Conservation (phyloP, 2,888 invertebrate species). For the Leucophenga montana region DNA sequence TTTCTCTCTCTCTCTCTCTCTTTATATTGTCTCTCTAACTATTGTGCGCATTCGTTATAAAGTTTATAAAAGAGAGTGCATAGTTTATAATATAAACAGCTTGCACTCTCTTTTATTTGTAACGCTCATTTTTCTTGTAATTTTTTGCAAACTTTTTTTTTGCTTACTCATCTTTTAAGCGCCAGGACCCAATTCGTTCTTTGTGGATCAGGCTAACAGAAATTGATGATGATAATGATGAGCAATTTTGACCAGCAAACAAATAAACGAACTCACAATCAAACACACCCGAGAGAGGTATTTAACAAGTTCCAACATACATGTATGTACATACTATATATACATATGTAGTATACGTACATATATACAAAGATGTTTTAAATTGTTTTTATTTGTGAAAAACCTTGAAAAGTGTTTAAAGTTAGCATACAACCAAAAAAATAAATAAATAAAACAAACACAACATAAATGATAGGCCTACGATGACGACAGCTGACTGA, state of each 20-base stretch:
- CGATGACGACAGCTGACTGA: neutral
- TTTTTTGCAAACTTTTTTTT: conserved; percentile 20
- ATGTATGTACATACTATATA: neutral
- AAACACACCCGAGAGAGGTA: neutral
- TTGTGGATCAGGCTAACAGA: conserved; percentile 13
- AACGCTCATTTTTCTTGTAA: neutral
- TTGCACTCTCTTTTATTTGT: too few relatives aligned
- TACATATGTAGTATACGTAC: too few relatives aligned
- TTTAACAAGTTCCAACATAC: conserved; percentile 5
- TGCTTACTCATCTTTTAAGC: conserved; percentile 1
- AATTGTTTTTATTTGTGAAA: conserved; percentile 16
- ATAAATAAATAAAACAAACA: neutral
- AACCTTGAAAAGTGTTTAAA: conserved; percentile 22
- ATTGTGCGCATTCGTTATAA: too few relatives aligned
- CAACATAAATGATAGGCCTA: conserved; percentile 14
- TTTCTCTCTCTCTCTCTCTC: too few relatives aligned
- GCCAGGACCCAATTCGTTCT: conserved; percentile 27
- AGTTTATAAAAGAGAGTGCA: too few relatives aligned
- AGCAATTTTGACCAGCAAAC: too few relatives aligned
- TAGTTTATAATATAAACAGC: too few relatives aligned
- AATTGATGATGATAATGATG: neutral
- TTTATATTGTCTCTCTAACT: too few relatives aligned
- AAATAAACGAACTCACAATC: neutral
- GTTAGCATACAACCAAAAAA: neutral
- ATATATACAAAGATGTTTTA: neutral